Percentiles rank a stretch among this genome's conserved stretches.
Evolutionary conservation across 2,113 vertebrate species (phyloP).

Genomic region (Paratilapia polleni): DNA sequence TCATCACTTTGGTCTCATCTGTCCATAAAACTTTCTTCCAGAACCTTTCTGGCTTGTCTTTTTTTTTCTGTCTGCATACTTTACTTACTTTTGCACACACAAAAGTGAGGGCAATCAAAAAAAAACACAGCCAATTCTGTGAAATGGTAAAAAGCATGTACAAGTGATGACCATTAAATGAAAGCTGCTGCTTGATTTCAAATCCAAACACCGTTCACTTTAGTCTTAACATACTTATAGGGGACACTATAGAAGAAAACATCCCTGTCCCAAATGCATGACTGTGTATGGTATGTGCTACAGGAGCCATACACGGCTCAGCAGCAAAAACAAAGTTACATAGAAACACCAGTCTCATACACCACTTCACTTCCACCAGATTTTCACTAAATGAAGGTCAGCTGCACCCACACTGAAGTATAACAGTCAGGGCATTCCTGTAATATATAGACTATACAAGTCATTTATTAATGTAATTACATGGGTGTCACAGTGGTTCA

Average conservation of each 20-base stretch:
- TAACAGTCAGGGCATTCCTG: neutral
- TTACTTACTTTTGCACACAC: neutral
- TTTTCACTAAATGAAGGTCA: constrained; percentile 1
- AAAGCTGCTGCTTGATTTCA: neutral
- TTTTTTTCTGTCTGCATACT: neutral
- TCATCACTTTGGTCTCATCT: neutral
- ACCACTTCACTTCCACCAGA: neutral
- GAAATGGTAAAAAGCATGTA: neutral
- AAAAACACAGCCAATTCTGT: neutral
- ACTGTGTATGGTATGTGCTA: neutral
- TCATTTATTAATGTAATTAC: neutral
- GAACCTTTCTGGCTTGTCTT: neutral
- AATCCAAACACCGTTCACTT: neutral
- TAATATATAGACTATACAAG: neutral
- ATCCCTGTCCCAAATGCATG: neutral
- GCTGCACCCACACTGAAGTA: neutral
- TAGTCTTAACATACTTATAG: neutral
- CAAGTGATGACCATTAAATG: neutral
- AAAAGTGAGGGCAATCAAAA: neutral
- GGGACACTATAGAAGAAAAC: neutral
- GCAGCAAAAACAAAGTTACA: neutral
- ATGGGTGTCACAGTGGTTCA: no score
- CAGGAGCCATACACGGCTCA: neutral
- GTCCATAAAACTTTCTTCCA: neutral
- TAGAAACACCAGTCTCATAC: neutral